These are phyloP conservation scores for Argentina silus DNA, from an alignment of 2,797 vertebrate species.

Conservation along the genomic window DNA sequence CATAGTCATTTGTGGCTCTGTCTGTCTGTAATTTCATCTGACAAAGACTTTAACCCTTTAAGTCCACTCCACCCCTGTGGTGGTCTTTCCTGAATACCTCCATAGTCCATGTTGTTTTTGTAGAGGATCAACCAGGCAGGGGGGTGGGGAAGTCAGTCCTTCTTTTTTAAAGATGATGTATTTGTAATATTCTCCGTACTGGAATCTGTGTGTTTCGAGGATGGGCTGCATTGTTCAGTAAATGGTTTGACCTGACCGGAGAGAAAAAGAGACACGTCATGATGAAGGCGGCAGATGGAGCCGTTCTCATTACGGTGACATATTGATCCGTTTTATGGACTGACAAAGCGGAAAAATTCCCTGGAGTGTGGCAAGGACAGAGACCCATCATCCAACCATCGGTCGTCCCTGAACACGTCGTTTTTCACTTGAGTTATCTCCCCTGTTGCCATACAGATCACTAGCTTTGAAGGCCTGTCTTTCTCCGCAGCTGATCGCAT, in stretches of 20 bases:
- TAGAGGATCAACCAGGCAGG: slow-evolving; percentile 28
- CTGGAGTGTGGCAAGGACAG: slow-evolving; percentile 14
- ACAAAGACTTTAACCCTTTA: slow-evolving; percentile 30
- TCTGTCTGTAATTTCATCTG: slow-evolving; percentile 46
- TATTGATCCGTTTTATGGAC: slow-evolving; percentile 33
- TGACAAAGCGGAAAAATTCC: slow-evolving; percentile 31
- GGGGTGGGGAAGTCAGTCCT: background rate
- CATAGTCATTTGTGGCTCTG: background rate
- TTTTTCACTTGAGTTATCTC: slow-evolving; percentile 38
- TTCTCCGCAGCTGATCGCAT: slow-evolving; percentile 13
- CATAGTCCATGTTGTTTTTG: background rate
- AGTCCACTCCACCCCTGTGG: background rate
- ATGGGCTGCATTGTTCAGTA: background rate
- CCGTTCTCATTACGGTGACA: slow-evolving; percentile 30
- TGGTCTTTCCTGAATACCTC: background rate
- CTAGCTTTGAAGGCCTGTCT: slow-evolving; percentile 17
- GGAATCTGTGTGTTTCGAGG: slow-evolving; percentile 17
- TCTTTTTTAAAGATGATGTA: slow-evolving; percentile 5
- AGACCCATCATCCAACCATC: slow-evolving; percentile 37
- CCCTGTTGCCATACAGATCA: slow-evolving; percentile 26
- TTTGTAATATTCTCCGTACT: slow-evolving; percentile 40
- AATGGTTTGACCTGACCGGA: background rate
- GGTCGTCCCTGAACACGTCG: slow-evolving; percentile 11
- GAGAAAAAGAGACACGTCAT: background rate
- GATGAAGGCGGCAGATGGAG: slow-evolving; percentile 14